These are phyloP conservation scores for Zaprionus vittiger DNA, from an alignment of 1,140 invertebrate species.

Conservation along the genomic window DNA sequence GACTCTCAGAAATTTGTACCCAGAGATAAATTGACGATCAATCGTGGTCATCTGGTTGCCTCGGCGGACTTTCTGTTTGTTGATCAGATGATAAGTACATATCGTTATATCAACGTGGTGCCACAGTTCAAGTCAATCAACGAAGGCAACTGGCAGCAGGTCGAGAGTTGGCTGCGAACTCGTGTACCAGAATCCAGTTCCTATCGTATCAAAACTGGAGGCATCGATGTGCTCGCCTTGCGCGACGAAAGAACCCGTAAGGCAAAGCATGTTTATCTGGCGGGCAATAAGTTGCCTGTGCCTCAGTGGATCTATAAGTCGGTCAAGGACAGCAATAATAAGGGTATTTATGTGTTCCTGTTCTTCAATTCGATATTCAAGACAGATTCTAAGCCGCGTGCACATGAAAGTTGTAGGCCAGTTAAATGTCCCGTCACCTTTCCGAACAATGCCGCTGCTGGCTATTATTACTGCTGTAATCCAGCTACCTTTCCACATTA, in stretches of 20 bases:
- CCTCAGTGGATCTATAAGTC: constrained; percentile 67
- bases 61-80: constrained; percentile 67
- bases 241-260: neutral
- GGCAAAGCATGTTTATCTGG: constrained; percentile 28
- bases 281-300: constrained; percentile 49
- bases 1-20: neutral
- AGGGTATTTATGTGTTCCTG: constrained; percentile 52
- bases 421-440: constrained; percentile 47
- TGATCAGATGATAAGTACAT: constrained; percentile 71
- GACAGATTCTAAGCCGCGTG: constrained; percentile 23
- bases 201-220: constrained; percentile 54
- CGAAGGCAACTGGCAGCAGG: constrained; percentile 66
- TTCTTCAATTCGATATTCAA: constrained; percentile 54
- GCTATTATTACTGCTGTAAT: constrained; percentile 66
- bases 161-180: constrained; percentile 63
- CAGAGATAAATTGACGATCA: constrained; percentile 31
- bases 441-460: constrained; percentile 14
- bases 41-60: constrained; percentile 70
- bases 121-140: constrained; percentile 72
- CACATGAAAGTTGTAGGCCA: constrained; percentile 18
- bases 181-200: constrained; percentile 1
- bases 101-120: constrained; percentile 67
- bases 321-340: constrained; percentile 42
- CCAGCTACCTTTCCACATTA: constrained; percentile 7
- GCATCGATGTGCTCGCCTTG: constrained; percentile 42